Base-by-base conservation (phyloP, 2,797 vertebrate species). In the Melanotaenia pygmaea region DNA sequence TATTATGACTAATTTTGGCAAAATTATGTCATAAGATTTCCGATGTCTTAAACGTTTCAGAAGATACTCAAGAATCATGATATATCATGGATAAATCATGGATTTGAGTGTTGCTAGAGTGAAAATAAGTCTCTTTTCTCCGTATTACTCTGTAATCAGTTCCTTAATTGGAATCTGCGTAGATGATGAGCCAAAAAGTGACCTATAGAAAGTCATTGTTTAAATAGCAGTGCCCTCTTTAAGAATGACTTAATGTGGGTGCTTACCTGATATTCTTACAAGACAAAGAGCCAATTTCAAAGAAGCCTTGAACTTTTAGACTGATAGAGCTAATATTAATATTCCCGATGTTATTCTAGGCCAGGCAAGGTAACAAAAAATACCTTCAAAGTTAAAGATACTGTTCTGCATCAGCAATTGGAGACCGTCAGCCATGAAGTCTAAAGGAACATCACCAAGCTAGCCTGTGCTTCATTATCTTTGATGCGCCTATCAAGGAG, bases 271-370 rank as follows among this genome's bases (percentile, higher is more conserved):
- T 78, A 70, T 70, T 84, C 68, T 71, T 71, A 76, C 62, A 58
- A 68, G 62, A 37, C 57, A 70, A 34, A 72, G 70, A 70, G 59
- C 83, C 80, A 56, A 74, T 75, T 80, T 86, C 70, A 74, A 80
- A 85, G 69, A 75, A 58, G 50, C 80, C 65, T 40, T 38, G 24
- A 30, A 47, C 47, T 30, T 76, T 85, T 62, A 53, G 45, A 60
- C 65, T 72, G 59, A 79, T 69, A 74, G 45, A 62, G 74, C 51
- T 76, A 64, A 83, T 74, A 77, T 88, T 83, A 83, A 60, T 65
- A 84, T 81, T 80, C 47, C 51, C 77, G 54, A 66, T 77, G 68
- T 79, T 76, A 75, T 79, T 83, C 59, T 51, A 60, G 37, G 26
- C 20, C 9, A 32, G 30, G 28, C 32, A 53, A 64, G 68, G 70